phyloP scores from a whole-genome alignment of 2,797 vertebrate species.

The Poeciliopsis infans region DNA sequence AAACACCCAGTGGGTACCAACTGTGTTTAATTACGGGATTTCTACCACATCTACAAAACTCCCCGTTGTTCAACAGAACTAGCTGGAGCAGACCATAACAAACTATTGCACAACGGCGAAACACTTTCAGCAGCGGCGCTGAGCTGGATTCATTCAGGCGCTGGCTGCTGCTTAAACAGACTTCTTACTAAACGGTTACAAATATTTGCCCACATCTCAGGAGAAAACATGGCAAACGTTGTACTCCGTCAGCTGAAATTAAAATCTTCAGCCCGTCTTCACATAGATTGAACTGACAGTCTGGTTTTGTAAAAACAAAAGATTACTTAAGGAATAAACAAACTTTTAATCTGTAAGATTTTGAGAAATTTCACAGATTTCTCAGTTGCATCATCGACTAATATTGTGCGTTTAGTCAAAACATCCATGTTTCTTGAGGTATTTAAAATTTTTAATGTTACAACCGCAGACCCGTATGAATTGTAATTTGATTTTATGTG shows the following conservation, averaged over 20 bases:
- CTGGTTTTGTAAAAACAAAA: conserved; percentile 9
- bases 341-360: background rate
- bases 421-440: background rate
- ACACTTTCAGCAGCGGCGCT: conserved; percentile 49
- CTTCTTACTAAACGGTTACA: conserved; percentile 55
- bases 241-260: conserved; percentile 38
- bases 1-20: conserved; percentile 56
- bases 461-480: background rate
- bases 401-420: background rate
- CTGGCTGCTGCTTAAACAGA: conserved; percentile 49
- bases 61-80: conserved; percentile 47
- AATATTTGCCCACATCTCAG: conserved; percentile 56
- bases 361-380: background rate
- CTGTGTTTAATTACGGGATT: conserved; percentile 60
- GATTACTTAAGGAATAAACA: background rate
- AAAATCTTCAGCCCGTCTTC: conserved; percentile 40
- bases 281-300: conserved; percentile 15
- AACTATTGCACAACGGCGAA: conserved; percentile 56
- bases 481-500: background rate
- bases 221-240: conserved; percentile 41
- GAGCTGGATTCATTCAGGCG: conserved; percentile 48
- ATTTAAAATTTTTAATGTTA: background rate
- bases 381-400: background rate
- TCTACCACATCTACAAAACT: conserved; percentile 45
- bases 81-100: conserved; percentile 48